Base-by-base conservation (phyloP, 1,140 invertebrate genomes). In the Wasmannia auropunctata region DNA sequence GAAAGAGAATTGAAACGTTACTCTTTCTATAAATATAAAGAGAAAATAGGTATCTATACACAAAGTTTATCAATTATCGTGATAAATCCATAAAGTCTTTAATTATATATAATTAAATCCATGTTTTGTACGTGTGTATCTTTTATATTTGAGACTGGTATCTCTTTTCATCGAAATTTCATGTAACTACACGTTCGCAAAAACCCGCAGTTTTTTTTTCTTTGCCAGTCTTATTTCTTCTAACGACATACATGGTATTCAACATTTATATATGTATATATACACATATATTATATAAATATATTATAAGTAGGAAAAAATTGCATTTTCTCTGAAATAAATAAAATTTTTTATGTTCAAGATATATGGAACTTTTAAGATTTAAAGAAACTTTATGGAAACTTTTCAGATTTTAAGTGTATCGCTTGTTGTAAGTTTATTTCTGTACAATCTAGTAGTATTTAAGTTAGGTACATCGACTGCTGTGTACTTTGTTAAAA, bases 171-270 rank as follows among this genome's bases (percentile, higher is more conserved):
- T 58, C 16, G n/a, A 54, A 46, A 19, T 40, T 54, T 51, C 74
- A 49, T n/a, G n/a, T 65, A 80, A 81, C 67, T 46, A 58, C 10
- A 6, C 14, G 4, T 83, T 54, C 46, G 56, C 2, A 58, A 60
- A 11, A 46, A n/a, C n/a, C n/a, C n/a, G n/a, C n/a, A n/a, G n/a
- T 1, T 2, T 46, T 6, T 31, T 11, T 76, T 87, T 67, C 14
- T 63, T 58, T 58, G n/a, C n/a, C n/a, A n/a, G n/a, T 46, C 8
- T 88, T 88, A 85, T 65, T 83, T 65, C 22, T 70, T 67, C 25
- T 72, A 72, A 86, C 43, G 14, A 76, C 25, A 74, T 72, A 43
- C 31, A 63, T 60, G 72, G 11, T 22, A 65, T 54, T 67, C n/a
- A 19, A 65, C 28, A 70, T 10, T 19, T 25, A 25, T 85, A 75